These are phyloP conservation scores for Penaeus vannamei DNA, from an alignment of 1,140 invertebrate genomes.

Conservation along the genomic window DNA sequence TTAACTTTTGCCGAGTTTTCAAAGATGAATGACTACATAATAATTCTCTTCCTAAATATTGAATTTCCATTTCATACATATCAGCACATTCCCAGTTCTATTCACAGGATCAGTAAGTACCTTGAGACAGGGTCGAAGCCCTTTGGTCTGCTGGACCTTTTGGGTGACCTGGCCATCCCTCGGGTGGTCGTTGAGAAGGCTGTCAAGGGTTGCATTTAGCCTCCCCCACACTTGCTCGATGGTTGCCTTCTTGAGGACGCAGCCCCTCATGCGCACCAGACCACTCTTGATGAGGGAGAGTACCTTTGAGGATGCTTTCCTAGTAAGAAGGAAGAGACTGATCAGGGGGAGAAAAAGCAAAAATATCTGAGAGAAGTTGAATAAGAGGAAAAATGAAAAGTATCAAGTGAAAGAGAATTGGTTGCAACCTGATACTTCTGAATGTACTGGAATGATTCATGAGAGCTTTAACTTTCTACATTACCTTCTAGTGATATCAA, in stretches of 20 bases:
- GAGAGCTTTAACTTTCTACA: too few relatives aligned
- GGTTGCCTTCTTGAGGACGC: slow-evolving; percentile 4
- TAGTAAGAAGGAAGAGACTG: not conserved
- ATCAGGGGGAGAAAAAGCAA: not conserved
- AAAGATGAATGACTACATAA: too few relatives aligned
- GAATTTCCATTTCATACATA: too few relatives aligned
- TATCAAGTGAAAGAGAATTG: too few relatives aligned
- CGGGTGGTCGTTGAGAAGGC: not conserved
- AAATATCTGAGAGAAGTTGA: not conserved
- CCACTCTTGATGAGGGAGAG: slow-evolving; percentile 25
- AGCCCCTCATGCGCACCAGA: slow-evolving; percentile 30
- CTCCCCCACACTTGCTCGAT: not conserved
- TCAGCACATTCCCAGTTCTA: too few relatives aligned
- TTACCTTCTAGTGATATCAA: too few relatives aligned
- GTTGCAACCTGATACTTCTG: too few relatives aligned
- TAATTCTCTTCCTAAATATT: too few relatives aligned
- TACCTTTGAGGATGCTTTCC: slow-evolving; percentile 36
- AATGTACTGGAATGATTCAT: too few relatives aligned
- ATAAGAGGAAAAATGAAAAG: not conserved
- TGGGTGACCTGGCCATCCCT: too few relatives aligned
- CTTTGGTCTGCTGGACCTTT: not conserved
- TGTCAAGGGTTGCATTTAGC: not conserved
- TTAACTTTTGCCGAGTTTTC: too few relatives aligned
- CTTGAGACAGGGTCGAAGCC: slow-evolving; percentile 25
- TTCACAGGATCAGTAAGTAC: not conserved